Conservation (phyloP, 2,113 vertebrate genomes). For the Hippocampus comes region DNA sequence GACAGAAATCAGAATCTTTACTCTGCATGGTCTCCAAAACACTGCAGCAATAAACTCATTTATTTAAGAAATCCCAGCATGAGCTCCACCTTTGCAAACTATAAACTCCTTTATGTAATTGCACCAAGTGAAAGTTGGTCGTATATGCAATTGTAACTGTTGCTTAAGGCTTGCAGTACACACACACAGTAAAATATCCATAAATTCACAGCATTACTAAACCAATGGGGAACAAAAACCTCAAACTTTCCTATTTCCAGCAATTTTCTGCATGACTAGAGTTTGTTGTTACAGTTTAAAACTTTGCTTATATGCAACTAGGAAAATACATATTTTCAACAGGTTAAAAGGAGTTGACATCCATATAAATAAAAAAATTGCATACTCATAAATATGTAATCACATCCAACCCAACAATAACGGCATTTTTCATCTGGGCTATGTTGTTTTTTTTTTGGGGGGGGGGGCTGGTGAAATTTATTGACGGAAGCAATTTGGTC, state of each 20-base stretch:
- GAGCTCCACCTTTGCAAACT: neutral
- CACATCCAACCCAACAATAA: neutral
- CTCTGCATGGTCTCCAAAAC: neutral
- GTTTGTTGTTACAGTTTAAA: neutral
- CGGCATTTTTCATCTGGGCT: neutral
- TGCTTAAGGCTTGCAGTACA: neutral
- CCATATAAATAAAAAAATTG: neutral
- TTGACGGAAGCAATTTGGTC: too few relatives aligned
- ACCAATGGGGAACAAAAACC: neutral
- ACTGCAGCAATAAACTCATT: neutral
- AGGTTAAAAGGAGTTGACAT: neutral
- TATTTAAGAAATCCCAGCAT: neutral
- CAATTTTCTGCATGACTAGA: neutral
- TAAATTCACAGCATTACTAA: neutral
- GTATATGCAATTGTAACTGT: neutral
- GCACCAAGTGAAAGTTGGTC: neutral
- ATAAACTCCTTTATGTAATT: neutral
- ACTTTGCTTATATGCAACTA: neutral
- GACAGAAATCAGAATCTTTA: conserved; percentile 3
- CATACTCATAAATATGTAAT: neutral
- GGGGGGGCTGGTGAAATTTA: too few relatives aligned
- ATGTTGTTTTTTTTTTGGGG: too few relatives aligned
- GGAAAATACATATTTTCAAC: neutral
- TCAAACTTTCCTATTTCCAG: neutral
- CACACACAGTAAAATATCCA: neutral